Evolutionary conservation across 1,140 invertebrate genomes (phyloP).

Genomic region (Onthophagus taurus): DNA sequence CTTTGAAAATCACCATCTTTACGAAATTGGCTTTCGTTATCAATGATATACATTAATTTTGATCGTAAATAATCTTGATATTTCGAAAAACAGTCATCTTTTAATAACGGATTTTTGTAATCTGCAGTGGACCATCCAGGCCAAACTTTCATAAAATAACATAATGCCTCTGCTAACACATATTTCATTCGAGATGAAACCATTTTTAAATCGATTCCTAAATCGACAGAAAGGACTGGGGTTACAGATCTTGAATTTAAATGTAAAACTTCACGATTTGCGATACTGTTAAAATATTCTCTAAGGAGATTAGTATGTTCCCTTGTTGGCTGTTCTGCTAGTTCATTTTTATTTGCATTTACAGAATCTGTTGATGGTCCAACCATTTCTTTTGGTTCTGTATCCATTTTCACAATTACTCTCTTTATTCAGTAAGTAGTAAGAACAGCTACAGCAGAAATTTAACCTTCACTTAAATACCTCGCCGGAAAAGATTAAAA

Average conservation of each 20-base stretch:
- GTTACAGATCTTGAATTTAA: constrained; percentile 3
- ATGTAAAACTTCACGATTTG: background rate
- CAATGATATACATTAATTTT: constrained; percentile 6
- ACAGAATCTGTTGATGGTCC: too few relatives aligned
- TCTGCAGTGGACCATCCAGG: constrained; percentile 5
- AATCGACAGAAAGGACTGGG: background rate
- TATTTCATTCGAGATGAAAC: constrained; percentile 2
- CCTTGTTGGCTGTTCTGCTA: too few relatives aligned
- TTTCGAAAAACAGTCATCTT: constrained; percentile 4
- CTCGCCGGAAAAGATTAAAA: too few relatives aligned
- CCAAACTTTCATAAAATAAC: constrained; percentile 8
- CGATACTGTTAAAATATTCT: constrained; percentile 4
- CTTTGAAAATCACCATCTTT: background rate
- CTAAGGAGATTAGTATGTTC: too few relatives aligned
- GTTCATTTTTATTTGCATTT: too few relatives aligned
- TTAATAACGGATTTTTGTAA: background rate
- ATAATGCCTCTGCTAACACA: constrained; percentile 8
- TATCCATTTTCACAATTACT: too few relatives aligned
- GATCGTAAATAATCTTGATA: constrained; percentile 4
- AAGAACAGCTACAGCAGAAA: too few relatives aligned
- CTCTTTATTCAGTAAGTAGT: too few relatives aligned
- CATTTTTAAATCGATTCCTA: background rate
- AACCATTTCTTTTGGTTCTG: too few relatives aligned
- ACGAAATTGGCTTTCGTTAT: constrained; percentile 2
- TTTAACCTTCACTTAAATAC: too few relatives aligned